These are phyloP conservation scores for Argyresthia goedartella DNA, from an alignment of 2,888 invertebrate species.

Conservation along the genomic window DNA sequence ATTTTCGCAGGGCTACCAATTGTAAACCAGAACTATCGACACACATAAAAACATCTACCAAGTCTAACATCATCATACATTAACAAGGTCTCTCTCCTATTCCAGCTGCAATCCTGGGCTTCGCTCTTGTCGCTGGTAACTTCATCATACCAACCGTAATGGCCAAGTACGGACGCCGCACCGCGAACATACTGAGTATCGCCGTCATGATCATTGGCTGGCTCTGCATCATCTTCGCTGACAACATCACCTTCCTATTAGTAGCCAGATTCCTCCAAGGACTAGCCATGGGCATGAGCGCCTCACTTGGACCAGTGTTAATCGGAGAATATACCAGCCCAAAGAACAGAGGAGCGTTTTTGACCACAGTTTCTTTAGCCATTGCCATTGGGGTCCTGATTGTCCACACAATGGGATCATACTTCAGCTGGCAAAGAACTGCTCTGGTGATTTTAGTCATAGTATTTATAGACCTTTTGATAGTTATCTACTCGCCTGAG, in stretches of 20 bases:
- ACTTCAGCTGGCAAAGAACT: slow-evolving; percentile 62
- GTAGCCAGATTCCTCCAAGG: slow-evolving; percentile 44
- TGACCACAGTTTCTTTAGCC: slow-evolving; percentile 65
- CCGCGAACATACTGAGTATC: slow-evolving; percentile 48
- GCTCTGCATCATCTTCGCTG: slow-evolving; percentile 48
- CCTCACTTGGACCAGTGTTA: slow-evolving; percentile 55
- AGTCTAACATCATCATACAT: too few relatives aligned
- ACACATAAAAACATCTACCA: too few relatives aligned
- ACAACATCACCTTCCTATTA: slow-evolving; percentile 33
- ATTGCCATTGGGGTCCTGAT: slow-evolving; percentile 69
- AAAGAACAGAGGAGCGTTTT: slow-evolving; percentile 67
- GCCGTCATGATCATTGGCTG: slow-evolving; percentile 60
- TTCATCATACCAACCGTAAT: slow-evolving; percentile 40
- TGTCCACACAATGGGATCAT: slow-evolving; percentile 72
- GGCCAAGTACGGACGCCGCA: slow-evolving; percentile 63
- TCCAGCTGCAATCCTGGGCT: slow-evolving; percentile 42
- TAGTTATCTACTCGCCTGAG: slow-evolving; percentile 61
- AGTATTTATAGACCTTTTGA: slow-evolving; percentile 47
- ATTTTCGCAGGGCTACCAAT: too few relatives aligned
- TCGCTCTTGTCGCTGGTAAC: slow-evolving; percentile 38
- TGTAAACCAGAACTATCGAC: too few relatives aligned
- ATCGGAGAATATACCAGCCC: slow-evolving; percentile 68
- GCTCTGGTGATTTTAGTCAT: slow-evolving; percentile 53
- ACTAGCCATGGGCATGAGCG: slow-evolving; percentile 60
- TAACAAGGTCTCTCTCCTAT: slow-evolving; percentile 9